Evolutionary conservation across 92 coral and sea anemone genomes (phyloP), one percentile per base, ranked within the genome.

Genomic region (Meandrina meandrites): DNA sequence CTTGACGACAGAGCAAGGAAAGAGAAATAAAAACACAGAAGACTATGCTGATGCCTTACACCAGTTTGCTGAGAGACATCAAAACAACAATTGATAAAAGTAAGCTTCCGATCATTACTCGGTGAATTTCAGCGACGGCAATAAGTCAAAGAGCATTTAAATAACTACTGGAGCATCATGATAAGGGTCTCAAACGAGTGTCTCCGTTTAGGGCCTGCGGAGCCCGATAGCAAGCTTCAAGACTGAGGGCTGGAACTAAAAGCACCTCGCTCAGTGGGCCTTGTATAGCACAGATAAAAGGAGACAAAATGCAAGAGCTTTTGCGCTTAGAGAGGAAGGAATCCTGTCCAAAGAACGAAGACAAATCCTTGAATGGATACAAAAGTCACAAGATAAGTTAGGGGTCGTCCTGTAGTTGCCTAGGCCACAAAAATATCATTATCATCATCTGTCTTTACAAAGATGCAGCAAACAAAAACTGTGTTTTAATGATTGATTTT

Each of bases 41-140:
- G 89, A 70, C 16, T 37, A 89, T 19, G 92, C 84, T 30, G 71
- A 92, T 19, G 94, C 94, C 4, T 89, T 91, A 18, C 88, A 86
- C 62, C 48, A 82, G 75, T 88, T 91, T 67, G 90, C 88, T 34
- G 91, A 91, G 86, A 67, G 86, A 79, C 77, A 88, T 12, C 81
- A 80, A 30, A 56, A 75, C 60, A 45, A 35, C 30, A 16, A 87
- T 50, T 76, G 45, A 40, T 40, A 40, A 40, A 40, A 34, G 72
- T 50, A 79, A 32, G 54, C 34, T 18, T 35, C 27, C 51, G 72
- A 50, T 6, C 5, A 30, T 21, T 76, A 28, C n/a, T 60, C 27
- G 67, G 67, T 8, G 8, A 60, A 22, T 21, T 60, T 21, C 67
- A 21, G 67, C 27, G 18, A 16, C 60, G 60, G 16, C 21, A 14